Conservation (phyloP, 2,113 vertebrate species). For the Sakesphorus luctuosus region DNA sequence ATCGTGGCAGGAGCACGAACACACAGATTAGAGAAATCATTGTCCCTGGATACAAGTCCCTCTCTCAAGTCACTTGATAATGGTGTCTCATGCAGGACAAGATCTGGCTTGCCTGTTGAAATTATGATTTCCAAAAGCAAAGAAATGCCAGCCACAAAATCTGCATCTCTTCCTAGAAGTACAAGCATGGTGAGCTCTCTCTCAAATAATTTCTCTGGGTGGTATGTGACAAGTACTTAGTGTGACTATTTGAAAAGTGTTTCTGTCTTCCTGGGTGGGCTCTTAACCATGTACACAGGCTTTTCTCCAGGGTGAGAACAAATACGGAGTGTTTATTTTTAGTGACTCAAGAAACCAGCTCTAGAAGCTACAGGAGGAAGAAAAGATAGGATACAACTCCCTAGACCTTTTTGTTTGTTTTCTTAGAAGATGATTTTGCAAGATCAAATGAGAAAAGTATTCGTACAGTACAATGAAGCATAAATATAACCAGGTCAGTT, state of each 20-base stretch:
- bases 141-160: slow-evolving; percentile 73
- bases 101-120: slow-evolving; percentile 62
- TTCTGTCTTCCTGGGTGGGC: not conserved
- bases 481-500: not conserved
- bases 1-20: not conserved
- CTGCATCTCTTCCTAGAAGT: slow-evolving; percentile 77
- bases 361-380: not conserved
- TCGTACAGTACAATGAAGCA: not conserved
- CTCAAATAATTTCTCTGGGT: slow-evolving; percentile 14
- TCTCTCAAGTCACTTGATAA: slow-evolving; percentile 32
- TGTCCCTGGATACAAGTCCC: slow-evolving; percentile 50
- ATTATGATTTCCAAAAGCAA: slow-evolving; percentile 74
- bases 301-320: not conserved
- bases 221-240: not conserved
- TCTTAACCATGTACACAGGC: not conserved
- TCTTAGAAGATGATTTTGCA: not conserved
- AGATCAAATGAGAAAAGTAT: not conserved
- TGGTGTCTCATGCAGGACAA: slow-evolving; percentile 4
- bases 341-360: not conserved
- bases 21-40: slow-evolving; percentile 49
- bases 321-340: not conserved
- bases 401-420: not conserved
- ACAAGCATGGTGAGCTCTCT: slow-evolving; percentile 79
- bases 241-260: not conserved
- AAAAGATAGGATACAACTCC: not conserved